A percentile compares a stretch with the other conserved stretches of the same genome.
Conservation (phyloP, 2,888 invertebrate genomes). For the Argyra leucocephala region DNA sequence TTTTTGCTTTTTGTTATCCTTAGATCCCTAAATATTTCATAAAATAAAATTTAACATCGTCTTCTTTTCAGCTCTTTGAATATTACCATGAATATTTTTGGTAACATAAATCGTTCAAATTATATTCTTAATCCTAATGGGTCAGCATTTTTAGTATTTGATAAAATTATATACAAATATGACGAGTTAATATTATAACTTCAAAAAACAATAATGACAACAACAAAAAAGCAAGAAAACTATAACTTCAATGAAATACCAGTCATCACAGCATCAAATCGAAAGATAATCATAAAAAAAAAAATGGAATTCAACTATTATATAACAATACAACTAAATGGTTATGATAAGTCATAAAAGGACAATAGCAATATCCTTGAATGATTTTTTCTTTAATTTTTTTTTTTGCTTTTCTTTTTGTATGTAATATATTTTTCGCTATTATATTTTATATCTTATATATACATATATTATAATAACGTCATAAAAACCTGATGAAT, state of each 20-base stretch:
- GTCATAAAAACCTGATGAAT: no score
- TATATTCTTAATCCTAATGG: background rate
- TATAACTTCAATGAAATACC: background rate
- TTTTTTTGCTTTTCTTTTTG: no score
- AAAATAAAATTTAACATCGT: no score
- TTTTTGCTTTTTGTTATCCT: no score
- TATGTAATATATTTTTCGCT: no score
- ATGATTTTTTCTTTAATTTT: background rate
- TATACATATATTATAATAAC: no score
- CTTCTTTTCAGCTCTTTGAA: no score
- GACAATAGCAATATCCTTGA: background rate
- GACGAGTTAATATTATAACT: background rate
- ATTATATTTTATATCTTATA: no score
- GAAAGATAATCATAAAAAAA: background rate
- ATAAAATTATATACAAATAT: background rate
- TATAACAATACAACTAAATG: background rate
- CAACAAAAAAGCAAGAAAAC: no score
- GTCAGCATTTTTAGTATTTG: background rate
- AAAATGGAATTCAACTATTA: background rate
- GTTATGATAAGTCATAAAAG: slow-evolving; percentile 2
- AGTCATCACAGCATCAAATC: background rate
- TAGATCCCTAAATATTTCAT: no score
- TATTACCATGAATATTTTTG: no score
- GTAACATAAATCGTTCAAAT: background rate
- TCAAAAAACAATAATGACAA: no score